Base-by-base conservation (phyloP, 2,797 vertebrate species). In the Tragopan temminckii region DNA sequence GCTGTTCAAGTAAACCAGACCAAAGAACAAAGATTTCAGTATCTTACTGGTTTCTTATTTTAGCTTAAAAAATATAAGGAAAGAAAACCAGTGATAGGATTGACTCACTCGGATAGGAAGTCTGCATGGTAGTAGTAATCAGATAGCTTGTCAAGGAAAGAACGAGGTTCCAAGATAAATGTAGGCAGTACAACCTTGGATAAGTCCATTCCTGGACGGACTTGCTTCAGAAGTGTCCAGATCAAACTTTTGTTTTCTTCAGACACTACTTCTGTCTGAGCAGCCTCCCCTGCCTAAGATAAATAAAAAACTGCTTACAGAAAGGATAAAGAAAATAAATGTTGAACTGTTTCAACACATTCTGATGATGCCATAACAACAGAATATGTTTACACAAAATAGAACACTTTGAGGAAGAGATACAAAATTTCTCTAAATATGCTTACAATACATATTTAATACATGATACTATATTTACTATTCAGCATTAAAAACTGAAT, bases 211-310 rank as follows among this genome's bases (percentile, higher is more conserved):
- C 99, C 99, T 5, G 99, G 99, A 2, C 99, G 98, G 17, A 99
- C 99, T 97, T 99, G 99, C 96, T 99, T 99, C 96, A 99, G 94
- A 33, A 99, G 93, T 4, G 99, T 99, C 99, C 99, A 99, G 88
- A 99, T 99, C 76, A 99, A 98, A 95, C 99, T 99, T 96, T 99
- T 99, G 85, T 99, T 99, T 97, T 99, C 99, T 97, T 99, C 99
- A 40, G 99, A 99, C 27, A 99, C 99, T 1, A 99, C 99, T 97
- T 99, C 99, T 20, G 99, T 99, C 98, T 99, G 99, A 84, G 98
- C 98, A 40, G 99, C 99, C 80, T 99, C 99, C 6, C 99, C 99
- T 33, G 99, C 99, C 99, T 99, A 97, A 61, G 68, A 88, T 7
- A 78, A 96, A 55, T 59, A 75, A 96, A 78, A 95, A 80, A 63